Percentiles rank a stretch among this genome's conserved stretches.
Evolutionary conservation across 2,797 vertebrate species (phyloP).

Genomic region (Clangula hyemalis): DNA sequence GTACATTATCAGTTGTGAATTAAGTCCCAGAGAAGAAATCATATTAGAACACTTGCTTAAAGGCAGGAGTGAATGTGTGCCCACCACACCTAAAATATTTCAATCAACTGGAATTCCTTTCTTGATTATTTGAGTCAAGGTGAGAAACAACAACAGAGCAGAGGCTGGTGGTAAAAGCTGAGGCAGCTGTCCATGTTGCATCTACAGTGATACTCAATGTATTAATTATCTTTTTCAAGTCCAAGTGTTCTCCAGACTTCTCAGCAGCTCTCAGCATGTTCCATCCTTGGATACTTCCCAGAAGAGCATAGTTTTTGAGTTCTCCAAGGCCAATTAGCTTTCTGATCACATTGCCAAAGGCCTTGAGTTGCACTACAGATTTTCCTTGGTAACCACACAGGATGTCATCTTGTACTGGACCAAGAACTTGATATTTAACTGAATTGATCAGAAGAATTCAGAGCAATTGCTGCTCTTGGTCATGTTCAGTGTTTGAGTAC

Average conservation of each 20-base stretch:
- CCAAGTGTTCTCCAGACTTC: not conserved
- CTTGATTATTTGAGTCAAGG: not conserved
- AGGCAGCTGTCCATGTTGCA: not conserved
- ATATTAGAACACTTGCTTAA: not conserved
- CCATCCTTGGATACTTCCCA: not conserved
- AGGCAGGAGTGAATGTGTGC: not conserved
- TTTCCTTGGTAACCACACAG: not conserved
- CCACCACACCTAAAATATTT: not conserved
- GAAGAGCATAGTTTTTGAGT: accelerated
- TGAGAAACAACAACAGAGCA: not conserved
- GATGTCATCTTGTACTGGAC: not conserved
- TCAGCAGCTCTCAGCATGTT: not conserved
- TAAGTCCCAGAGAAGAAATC: not conserved
- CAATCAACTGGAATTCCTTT: not conserved
- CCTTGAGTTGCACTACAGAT: not conserved
- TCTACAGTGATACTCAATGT: not conserved
- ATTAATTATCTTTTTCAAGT: not conserved
- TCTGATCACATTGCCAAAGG: not conserved
- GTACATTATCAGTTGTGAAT: not conserved
- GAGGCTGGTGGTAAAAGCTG: not conserved
- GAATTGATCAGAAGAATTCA: not conserved
- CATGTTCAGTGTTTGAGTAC: accelerated
- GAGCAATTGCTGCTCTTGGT: accelerated
- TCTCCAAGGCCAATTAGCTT: not conserved
- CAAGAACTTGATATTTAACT: not conserved